Conservation (phyloP, 2,113 vertebrate genomes). For the Prolemur simus region DNA sequence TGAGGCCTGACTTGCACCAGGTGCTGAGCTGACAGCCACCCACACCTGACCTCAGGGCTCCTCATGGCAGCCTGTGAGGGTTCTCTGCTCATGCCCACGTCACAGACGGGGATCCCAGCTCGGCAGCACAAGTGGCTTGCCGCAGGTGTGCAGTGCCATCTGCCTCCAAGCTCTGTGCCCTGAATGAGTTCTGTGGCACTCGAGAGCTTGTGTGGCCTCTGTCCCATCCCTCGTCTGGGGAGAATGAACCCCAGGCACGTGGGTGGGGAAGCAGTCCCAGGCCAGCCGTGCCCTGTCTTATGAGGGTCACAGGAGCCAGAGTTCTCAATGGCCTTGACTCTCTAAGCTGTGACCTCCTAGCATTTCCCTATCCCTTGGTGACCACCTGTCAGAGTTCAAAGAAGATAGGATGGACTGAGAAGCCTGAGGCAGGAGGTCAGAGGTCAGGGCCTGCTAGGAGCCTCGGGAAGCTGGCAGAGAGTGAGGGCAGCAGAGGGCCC, state of each 20-base stretch:
- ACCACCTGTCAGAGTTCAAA: not conserved
- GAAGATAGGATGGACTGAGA: not conserved
- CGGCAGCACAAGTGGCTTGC: accelerated
- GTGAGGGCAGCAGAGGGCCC: not conserved
- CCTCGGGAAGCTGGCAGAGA: not conserved
- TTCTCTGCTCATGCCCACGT: not conserved
- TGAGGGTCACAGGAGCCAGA: not conserved
- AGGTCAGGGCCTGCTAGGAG: not conserved
- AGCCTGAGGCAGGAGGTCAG: not conserved
- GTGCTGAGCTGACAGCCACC: not conserved
- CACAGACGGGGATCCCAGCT: not conserved
- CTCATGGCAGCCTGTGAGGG: not conserved
- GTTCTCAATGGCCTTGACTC: not conserved
- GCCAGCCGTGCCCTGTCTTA: not conserved
- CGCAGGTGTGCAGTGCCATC: not conserved
- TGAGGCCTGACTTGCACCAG: not conserved
- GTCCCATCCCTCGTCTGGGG: accelerated
- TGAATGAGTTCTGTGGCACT: not conserved
- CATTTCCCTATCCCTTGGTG: not conserved
- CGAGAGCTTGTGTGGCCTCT: not conserved
- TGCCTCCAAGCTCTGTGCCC: no score
- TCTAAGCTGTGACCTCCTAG: not conserved
- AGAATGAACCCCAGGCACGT: not conserved
- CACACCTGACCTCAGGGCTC: not conserved
- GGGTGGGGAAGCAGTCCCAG: not conserved